A percentile compares a stretch with the other conserved stretches of the same genome.
Conservation (phyloP, 2,113 vertebrate species). For the Eonycteris spelaea region DNA sequence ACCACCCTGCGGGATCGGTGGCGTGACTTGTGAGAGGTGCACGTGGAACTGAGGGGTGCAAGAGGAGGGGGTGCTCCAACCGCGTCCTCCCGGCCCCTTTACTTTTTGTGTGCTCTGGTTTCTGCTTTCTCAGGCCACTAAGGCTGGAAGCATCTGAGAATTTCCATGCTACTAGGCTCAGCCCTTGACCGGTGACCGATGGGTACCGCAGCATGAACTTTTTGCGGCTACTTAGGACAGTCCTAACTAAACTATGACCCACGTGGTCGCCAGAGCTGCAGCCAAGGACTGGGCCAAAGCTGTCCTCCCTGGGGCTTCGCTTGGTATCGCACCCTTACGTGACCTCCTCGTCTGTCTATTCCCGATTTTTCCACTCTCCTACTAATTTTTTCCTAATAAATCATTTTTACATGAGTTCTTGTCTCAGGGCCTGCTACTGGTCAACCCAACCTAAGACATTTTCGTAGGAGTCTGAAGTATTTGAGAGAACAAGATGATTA, state of each 20-base stretch:
- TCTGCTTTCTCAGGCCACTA: neutral
- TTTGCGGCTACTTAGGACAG: neutral
- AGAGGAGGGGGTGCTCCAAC: neutral
- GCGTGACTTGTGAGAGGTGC: neutral
- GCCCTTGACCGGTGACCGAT: neutral
- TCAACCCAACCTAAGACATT: neutral
- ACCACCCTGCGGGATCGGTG: neutral
- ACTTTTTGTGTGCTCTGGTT: neutral
- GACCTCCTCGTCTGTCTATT: neutral
- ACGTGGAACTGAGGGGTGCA: neutral
- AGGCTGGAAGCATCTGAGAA: neutral
- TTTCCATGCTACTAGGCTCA: neutral
- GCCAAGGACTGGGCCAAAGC: neutral
- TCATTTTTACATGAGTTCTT: neutral
- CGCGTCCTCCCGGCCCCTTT: accelerated
- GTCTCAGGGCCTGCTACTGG: neutral
- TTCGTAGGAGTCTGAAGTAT: neutral
- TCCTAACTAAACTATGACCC: neutral
- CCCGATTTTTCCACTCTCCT: neutral
- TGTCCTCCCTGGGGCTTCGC: no score
- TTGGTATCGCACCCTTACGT: neutral
- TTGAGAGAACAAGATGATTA: neutral
- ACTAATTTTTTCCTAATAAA: neutral
- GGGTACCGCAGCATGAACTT: neutral
- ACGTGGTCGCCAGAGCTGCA: neutral